Percentiles rank a stretch among this genome's conserved stretches.
These are phyloP conservation scores for Agrotis segetum DNA, from an alignment of 2,888 invertebrate genomes.

Conservation along the genomic window DNA sequence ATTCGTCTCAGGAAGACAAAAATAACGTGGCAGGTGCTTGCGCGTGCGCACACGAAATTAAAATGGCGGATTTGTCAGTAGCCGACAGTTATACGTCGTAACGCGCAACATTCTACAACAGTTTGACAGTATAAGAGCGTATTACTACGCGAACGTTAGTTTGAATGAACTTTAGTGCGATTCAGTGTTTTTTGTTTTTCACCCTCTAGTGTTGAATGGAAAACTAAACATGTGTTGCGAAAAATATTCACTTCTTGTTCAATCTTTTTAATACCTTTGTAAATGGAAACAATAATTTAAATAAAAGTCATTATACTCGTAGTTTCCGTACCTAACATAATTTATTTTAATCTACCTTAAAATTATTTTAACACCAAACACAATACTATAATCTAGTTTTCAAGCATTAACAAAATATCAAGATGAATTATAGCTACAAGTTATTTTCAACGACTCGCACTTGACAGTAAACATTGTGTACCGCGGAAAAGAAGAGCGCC, in stretches of 20 bases:
- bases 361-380: not conserved
- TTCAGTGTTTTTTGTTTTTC: conserved; percentile 69
- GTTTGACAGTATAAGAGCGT: conserved; percentile 77
- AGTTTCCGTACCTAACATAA: not conserved
- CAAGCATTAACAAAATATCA: not conserved
- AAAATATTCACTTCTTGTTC: not conserved
- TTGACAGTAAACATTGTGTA: conserved; percentile 57
- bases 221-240: conserved; percentile 5
- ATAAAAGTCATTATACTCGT: not conserved
- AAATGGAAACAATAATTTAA: not conserved
- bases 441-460: conserved; percentile 48
- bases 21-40: conserved; percentile 81
- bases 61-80: conserved; percentile 80
- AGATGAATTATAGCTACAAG: not conserved
- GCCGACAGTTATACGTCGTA: conserved; percentile 81
- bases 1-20: conserved; percentile 82
- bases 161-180: conserved; percentile 75
- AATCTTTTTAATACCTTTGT: not conserved
- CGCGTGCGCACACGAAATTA: conserved; percentile 78
- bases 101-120: conserved; percentile 75
- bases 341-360: not conserved
- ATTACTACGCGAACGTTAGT: conserved; percentile 72
- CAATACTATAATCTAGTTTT: not conserved
- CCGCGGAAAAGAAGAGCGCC: conserved; percentile 68
- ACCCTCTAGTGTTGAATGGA: conserved; percentile 29